A percentile compares a stretch with the other conserved stretches of the same genome.
Conservation (phyloP, 2,888 invertebrate genomes). For the Lamproptera curius region DNA sequence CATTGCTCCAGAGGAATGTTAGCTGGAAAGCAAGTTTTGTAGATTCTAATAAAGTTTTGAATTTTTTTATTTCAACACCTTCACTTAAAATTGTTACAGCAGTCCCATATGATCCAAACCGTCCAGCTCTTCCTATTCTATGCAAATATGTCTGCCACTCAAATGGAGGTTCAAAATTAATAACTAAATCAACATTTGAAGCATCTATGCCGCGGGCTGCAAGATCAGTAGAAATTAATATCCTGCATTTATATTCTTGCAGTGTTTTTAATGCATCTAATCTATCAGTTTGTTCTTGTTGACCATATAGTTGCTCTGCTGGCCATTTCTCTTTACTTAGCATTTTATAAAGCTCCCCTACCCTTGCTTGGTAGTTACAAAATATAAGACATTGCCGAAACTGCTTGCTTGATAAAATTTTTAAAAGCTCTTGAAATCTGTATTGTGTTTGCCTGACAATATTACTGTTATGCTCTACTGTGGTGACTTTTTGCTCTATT, state of each 20-base stretch:
- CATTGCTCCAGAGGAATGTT: conserved; percentile 45
- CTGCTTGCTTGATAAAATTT: conserved; percentile 83
- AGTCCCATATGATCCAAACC: conserved; percentile 92
- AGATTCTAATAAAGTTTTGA: conserved; percentile 76
- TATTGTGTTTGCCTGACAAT: conserved; percentile 81
- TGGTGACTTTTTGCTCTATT: conserved; percentile 85
- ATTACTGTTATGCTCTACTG: conserved; percentile 80
- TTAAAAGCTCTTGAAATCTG: conserved; percentile 81
- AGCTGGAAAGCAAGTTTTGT: conserved; percentile 64
- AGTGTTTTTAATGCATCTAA: conserved; percentile 86
- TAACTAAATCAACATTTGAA: conserved; percentile 93
- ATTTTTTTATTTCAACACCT: conserved; percentile 79
- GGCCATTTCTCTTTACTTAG: conserved; percentile 87
- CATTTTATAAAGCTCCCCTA: conserved; percentile 86
- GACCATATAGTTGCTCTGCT: conserved; percentile 86
- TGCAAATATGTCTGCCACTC: conserved; percentile 93
- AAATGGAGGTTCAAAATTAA: conserved; percentile 93
- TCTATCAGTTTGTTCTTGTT: conserved; percentile 88
- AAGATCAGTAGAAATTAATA: conserved; percentile 93
- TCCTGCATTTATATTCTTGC: conserved; percentile 88
- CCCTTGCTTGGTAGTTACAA: conserved; percentile 91
- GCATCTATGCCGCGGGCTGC: conserved; percentile 97
- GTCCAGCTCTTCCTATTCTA: conserved; percentile 95
- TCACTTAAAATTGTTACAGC: conserved; percentile 86
- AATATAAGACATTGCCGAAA: conserved; percentile 96